Evolutionary conservation across 92 coral and sea anemone species (phyloP).

Genomic region (Zoanthus solanderi): DNA sequence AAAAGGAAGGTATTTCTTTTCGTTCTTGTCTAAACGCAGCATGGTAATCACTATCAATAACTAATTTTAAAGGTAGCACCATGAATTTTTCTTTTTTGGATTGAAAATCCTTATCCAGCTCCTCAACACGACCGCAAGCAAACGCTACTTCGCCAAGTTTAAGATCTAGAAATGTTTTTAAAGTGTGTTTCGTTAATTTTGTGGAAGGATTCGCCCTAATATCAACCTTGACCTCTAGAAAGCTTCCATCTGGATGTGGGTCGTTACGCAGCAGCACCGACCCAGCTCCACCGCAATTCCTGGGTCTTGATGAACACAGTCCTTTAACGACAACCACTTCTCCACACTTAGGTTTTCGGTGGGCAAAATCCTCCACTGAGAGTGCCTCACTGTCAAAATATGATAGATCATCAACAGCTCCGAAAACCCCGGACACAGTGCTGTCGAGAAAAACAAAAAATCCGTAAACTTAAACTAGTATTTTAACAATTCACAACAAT

Average conservation of each 20-base stretch:
- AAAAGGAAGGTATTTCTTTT: constrained; percentile 39
- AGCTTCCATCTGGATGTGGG: constrained; percentile 42
- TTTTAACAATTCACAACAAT: too few species aligned
- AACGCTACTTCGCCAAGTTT: constrained; percentile 49
- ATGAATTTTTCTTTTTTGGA: constrained; percentile 44
- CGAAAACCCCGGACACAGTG: constrained; percentile 61
- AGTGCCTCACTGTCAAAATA: constrained; percentile 8
- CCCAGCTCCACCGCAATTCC: constrained; percentile 49
- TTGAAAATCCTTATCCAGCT: constrained; percentile 29
- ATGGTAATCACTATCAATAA: constrained; percentile 74
- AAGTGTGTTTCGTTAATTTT: constrained; percentile 45
- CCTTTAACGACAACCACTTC: constrained; percentile 66
- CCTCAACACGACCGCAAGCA: constrained; percentile 76
- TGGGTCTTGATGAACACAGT: constrained; percentile 62
- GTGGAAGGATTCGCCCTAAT: constrained; percentile 52
- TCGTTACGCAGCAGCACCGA: constrained; percentile 63
- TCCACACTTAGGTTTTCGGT: constrained; percentile 41
- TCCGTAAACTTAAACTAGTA: background rate
- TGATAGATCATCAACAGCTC: constrained; percentile 34
- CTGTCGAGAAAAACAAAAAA: background rate
- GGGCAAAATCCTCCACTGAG: constrained; percentile 59
- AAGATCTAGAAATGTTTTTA: constrained; percentile 49
- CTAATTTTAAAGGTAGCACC: constrained; percentile 62
- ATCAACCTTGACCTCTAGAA: constrained; percentile 67
- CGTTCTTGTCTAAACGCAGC: constrained; percentile 64